Evolutionary conservation across 1,140 invertebrate genomes (phyloP).

Genomic region (Macrosteles quadrilineatus): DNA sequence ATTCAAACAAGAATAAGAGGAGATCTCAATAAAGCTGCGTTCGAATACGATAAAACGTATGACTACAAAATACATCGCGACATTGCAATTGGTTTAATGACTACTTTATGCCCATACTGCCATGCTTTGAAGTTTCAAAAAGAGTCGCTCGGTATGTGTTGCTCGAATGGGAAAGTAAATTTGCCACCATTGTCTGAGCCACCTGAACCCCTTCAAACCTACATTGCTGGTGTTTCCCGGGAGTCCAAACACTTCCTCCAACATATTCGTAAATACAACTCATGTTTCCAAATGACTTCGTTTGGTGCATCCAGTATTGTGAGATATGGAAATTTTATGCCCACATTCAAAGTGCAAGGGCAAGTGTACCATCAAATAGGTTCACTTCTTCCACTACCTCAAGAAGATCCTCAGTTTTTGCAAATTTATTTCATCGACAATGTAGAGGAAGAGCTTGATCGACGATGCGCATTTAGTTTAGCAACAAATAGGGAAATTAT

Average conservation of each 20-base stretch:
- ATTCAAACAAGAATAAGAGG: no score
- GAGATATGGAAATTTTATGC: constrained; percentile 45
- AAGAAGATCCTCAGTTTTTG: constrained; percentile 45
- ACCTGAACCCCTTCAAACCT: constrained; percentile 34
- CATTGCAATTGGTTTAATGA: constrained; percentile 40
- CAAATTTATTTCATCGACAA: constrained; percentile 51
- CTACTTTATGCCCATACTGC: constrained; percentile 41
- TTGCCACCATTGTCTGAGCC: constrained; percentile 31
- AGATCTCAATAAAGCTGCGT: neutral
- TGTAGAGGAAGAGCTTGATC: constrained; percentile 34
- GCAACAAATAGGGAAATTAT: neutral
- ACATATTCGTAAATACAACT: constrained; percentile 43
- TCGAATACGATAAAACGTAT: neutral
- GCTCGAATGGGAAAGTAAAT: constrained; percentile 38
- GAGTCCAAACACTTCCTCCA: neutral
- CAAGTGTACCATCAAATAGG: constrained; percentile 46
- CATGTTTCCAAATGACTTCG: constrained; percentile 50
- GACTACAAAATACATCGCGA: neutral
- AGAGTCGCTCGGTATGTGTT: constrained; percentile 45
- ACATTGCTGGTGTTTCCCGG: neutral
- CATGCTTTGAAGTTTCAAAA: constrained; percentile 47
- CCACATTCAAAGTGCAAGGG: constrained; percentile 51
- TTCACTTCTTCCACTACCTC: constrained; percentile 42
- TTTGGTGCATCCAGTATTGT: constrained; percentile 46
- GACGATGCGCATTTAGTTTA: constrained; percentile 21